Evolutionary conservation across 2,797 vertebrate species (phyloP), one percentile per base, ranked within the genome.

Genomic region (Borostomias antarcticus): DNA sequence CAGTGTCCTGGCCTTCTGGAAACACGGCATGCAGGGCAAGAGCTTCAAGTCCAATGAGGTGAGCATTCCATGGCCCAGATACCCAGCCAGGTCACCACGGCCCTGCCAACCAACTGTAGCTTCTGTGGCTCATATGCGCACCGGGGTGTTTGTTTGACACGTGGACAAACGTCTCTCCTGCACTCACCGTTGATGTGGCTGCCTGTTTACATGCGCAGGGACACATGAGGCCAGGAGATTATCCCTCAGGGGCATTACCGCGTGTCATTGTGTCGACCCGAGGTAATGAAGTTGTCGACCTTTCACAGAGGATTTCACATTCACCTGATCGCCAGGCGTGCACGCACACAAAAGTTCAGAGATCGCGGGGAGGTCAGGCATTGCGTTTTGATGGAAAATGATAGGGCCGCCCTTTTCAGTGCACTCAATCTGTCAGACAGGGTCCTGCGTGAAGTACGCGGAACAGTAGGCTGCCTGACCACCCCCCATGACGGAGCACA

Each of bases 41-140:
- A 99, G 94, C 92, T 98, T 99, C 88, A 98, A 95, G 82, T 98
- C 97, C 28, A 96, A 98, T 64, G 98, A 99, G 91, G 98, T 98
- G 87, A 87, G 86, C 60, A 5, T 37, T 62, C 4, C 30, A 0
- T 5, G 4, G 47, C 33, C 21, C 8, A 50, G 28, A 23, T 19
- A 25, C 33, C 30, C 21, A 53, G 23, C n/a, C 8, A 3, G 4
- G 21, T 21, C 19, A 13, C 35, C 35, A 40, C 35, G 5, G 13
- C 35, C 52, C 52, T 56, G 7, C 52, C 52, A 17, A 32, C 11
- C 25, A n/a, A 48, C 10, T 23, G 54, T 10, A 25, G 7, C 54
- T 45, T 67, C 61, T 43, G 58, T 63, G 62, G 33, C 69, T n/a
- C 63, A 25, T 11, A 25, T 64, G 61, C 70, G 63, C 19, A 4